These are phyloP conservation scores for Drosophila hawaiiensis DNA, from an alignment of 2,888 invertebrate species.

Conservation along the genomic window DNA sequence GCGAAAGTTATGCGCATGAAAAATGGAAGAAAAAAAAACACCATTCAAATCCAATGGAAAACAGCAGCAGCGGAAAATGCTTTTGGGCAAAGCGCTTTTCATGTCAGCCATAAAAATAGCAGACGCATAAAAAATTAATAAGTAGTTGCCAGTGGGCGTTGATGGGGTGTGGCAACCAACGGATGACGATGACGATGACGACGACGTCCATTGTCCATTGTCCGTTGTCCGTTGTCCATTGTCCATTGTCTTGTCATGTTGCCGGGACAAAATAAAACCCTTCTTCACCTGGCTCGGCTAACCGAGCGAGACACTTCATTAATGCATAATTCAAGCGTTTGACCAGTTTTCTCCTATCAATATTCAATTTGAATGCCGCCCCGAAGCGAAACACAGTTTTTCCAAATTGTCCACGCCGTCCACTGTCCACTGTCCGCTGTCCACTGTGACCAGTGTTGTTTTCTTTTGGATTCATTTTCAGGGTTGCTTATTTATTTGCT, in stretches of 20 bases:
- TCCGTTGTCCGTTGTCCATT: slow-evolving; percentile 11
- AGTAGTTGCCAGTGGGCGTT: slow-evolving; percentile 38
- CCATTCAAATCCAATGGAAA: slow-evolving; percentile 48
- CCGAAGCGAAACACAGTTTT: slow-evolving; percentile 69
- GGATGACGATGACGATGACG: slow-evolving; percentile 17
- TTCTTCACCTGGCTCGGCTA: slow-evolving; percentile 24
- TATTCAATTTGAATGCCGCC: slow-evolving; percentile 80
- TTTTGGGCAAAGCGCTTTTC: slow-evolving; percentile 66
- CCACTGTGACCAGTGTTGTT: slow-evolving; percentile 34
- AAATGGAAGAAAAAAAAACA: slow-evolving; percentile 25
- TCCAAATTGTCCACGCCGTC: not conserved
- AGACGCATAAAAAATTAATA: slow-evolving; percentile 81
- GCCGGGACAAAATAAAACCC: slow-evolving; percentile 14
- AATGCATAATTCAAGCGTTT: slow-evolving; percentile 81
- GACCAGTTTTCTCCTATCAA: slow-evolving; percentile 78
- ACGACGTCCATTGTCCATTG: slow-evolving; percentile 3
- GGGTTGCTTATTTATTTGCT: slow-evolving; percentile 78
- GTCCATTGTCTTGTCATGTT: slow-evolving; percentile 57
- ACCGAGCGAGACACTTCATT: slow-evolving; percentile 73
- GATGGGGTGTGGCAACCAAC: not conserved
- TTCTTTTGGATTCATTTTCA: slow-evolving; percentile 39
- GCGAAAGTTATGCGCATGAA: slow-evolving; percentile 18
- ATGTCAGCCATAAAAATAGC: slow-evolving; percentile 74
- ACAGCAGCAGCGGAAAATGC: slow-evolving; percentile 46
- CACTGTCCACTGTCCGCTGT: slow-evolving; percentile 1